A percentile compares a stretch with the other conserved stretches of the same genome.
Evolutionary conservation across 2,797 vertebrate genomes (phyloP).

Genomic region (Gadopsis marmoratus): DNA sequence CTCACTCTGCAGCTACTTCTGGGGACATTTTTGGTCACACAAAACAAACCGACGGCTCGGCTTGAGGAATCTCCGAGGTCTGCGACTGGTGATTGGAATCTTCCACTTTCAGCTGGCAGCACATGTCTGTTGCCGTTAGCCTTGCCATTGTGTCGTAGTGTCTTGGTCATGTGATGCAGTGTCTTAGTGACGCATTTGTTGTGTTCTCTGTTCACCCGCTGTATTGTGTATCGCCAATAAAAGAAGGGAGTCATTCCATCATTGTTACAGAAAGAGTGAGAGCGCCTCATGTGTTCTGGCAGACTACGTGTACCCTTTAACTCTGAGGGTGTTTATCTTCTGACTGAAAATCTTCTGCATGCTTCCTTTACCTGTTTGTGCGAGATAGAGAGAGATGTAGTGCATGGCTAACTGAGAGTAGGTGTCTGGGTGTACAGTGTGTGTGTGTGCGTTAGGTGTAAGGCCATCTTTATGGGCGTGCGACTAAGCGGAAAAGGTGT

Average conservation of each 20-base stretch:
- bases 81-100: no score
- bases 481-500: conserved; percentile 17
- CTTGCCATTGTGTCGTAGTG: background rate
- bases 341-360: conserved; percentile 21
- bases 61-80: no score
- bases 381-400: background rate
- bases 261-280: background rate
- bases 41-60: no score
- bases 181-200: background rate
- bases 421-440: background rate
- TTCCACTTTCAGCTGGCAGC: no score
- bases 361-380: conserved; percentile 8
- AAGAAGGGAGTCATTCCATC: background rate
- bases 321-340: conserved; percentile 11
- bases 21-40: no score
- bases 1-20: no score
- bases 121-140: background rate
- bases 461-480: conserved; percentile 16
- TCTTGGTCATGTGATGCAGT: background rate
- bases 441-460: background rate
- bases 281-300: background rate
- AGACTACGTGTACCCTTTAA: background rate
- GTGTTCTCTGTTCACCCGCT: background rate
- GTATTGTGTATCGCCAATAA: background rate
- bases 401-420: conserved; percentile 3